Conservation (phyloP, 2,888 invertebrate genomes). For the Apamea sordens region DNA sequence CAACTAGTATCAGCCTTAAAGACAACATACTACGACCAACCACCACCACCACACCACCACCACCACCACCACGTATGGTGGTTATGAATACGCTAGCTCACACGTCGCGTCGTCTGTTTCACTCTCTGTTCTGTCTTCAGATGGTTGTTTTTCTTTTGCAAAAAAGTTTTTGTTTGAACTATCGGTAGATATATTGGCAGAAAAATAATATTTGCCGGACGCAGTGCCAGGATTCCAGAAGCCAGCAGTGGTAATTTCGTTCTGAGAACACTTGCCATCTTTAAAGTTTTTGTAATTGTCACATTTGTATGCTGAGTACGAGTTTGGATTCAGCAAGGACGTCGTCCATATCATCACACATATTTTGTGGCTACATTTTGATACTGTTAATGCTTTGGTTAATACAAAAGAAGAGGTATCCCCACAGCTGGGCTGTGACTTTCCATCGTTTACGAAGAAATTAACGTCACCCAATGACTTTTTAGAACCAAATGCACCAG, state of each 20-base stretch:
- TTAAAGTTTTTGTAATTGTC: constrained; percentile 78
- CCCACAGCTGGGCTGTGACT: constrained; percentile 89
- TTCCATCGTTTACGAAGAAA: constrained; percentile 91
- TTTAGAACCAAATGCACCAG: constrained; percentile 86
- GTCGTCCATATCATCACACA: constrained; percentile 82
- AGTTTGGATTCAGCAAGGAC: constrained; percentile 75
- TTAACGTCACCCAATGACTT: constrained; percentile 89
- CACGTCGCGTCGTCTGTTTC: too few species aligned
- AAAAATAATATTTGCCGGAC: constrained; percentile 82
- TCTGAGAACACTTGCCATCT: constrained; percentile 71
- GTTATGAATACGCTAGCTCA: too few species aligned
- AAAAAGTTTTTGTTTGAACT: too few species aligned
- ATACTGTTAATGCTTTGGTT: constrained; percentile 78
- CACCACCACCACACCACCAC: too few species aligned
- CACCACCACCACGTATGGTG: too few species aligned
- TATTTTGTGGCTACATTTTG: constrained; percentile 82
- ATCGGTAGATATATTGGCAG: constrained; percentile 67
- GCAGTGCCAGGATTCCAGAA: constrained; percentile 84
- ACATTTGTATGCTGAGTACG: constrained; percentile 80
- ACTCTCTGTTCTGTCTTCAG: too few species aligned
- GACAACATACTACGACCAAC: too few species aligned
- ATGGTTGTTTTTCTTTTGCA: too few species aligned
- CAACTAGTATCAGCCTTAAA: too few species aligned
- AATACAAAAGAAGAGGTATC: constrained; percentile 77
- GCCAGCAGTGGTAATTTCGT: constrained; percentile 79